Evolutionary conservation across 2,113 vertebrate species (phyloP).

Genomic region (Pseudorasbora parva): DNA sequence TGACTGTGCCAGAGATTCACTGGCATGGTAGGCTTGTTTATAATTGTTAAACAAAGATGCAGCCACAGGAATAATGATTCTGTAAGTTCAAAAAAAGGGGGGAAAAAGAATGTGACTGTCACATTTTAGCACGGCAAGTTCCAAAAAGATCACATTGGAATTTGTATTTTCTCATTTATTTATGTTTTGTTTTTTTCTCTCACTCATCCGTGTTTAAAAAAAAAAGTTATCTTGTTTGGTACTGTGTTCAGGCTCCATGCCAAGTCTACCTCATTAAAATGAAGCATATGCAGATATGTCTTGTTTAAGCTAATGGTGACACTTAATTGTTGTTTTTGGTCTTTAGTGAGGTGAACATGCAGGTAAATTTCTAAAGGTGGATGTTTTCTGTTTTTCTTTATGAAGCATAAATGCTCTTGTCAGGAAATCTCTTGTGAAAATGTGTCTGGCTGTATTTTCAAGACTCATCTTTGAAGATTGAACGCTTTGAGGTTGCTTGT

Average conservation of each 20-base stretch:
- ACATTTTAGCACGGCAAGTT: background rate
- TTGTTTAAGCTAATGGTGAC: background rate
- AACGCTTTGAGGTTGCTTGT: background rate
- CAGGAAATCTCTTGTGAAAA: background rate
- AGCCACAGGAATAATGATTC: background rate
- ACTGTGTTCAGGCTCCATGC: conserved; percentile 1
- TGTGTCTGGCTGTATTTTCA: background rate
- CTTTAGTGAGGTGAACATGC: background rate
- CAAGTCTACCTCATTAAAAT: conserved; percentile 7
- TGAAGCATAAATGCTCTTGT: no score
- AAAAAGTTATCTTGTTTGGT: background rate
- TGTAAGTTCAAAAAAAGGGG: background rate
- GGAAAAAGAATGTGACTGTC: no score
- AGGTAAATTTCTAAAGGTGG: background rate
- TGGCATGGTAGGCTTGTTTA: background rate
- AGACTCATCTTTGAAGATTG: background rate
- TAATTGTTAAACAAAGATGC: background rate
- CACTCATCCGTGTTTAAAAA: background rate
- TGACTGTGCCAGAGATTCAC: background rate
- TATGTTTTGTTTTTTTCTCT: background rate
- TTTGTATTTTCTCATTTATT: no score
- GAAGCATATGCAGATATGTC: conserved; percentile 4
- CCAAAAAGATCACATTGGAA: background rate
- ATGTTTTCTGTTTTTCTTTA: conserved; percentile 1
- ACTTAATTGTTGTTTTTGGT: conserved; percentile 18